Percentiles rank a stretch among this genome's conserved stretches.
Conservation (phyloP, 2,888 invertebrate species). For the Muscina levida region DNA sequence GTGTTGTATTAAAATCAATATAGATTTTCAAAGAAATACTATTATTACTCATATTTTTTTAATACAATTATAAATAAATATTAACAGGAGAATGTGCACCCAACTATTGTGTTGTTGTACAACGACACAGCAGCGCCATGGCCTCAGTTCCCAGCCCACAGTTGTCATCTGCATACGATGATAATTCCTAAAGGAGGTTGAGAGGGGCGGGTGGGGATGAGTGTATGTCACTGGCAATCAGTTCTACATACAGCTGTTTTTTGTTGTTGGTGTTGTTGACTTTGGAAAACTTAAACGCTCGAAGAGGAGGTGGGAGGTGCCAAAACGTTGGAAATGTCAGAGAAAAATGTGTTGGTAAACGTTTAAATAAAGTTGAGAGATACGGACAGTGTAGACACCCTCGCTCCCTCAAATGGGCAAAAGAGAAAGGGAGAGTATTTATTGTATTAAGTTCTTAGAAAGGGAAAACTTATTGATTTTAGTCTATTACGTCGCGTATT, state of each 20-base stretch:
- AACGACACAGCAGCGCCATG: not conserved
- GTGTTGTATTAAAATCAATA: slow-evolving; percentile 7
- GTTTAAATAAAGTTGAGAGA: slow-evolving; percentile 33
- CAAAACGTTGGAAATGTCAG: not conserved
- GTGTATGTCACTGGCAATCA: too few relatives aligned
- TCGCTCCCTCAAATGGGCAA: not conserved
- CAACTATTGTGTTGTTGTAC: too few relatives aligned
- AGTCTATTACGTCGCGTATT: slow-evolving; percentile 18
- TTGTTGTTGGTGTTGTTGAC: too few relatives aligned
- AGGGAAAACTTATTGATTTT: slow-evolving; percentile 62
- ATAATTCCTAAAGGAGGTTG: not conserved
- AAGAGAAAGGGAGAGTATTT: too few relatives aligned
- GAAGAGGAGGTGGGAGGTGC: not conserved
- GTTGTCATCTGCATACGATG: slow-evolving; percentile 10
- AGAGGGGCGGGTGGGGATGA: too few relatives aligned
- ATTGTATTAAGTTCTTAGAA: slow-evolving; percentile 60
- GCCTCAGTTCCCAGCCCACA: not conserved
- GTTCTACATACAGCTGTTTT: too few relatives aligned
- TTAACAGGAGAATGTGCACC: not conserved
- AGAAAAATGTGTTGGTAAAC: slow-evolving; percentile 24
- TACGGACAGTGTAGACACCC: not conserved
- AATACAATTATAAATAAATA: slow-evolving; percentile 31
- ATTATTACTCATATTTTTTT: slow-evolving; percentile 3
- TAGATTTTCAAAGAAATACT: slow-evolving; percentile 14
- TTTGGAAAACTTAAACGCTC: not conserved